Evolutionary conservation across 2,113 vertebrate genomes (phyloP), one percentile per base, ranked within the genome.

Genomic region (Acanthisitta chloris): DNA sequence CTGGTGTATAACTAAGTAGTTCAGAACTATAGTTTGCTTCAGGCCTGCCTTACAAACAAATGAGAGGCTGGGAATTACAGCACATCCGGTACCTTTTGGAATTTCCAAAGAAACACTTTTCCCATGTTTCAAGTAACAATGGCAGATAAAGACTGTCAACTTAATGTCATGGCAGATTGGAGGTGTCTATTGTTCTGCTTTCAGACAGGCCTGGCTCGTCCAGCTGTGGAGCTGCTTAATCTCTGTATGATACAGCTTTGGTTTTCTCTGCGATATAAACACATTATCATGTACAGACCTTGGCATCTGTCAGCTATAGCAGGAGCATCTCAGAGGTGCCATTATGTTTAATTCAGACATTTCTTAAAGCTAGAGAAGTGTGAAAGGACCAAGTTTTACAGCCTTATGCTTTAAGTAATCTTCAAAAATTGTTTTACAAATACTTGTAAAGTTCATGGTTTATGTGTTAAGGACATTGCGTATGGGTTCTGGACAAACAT

Each of bases 81-180:
- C 88, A 92, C 95, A 97, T 97, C 96, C 95, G 72, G 95, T 92
- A 97, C 96, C 97, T 98, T 94, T 94, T 96, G 89, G 95, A 98
- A 95, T 96, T 96, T 97, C 92, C 93, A 97, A 82, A 95, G 91
- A 94, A 94, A 92, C 93, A 94, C 96, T 92, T 89, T 98, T 93
- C 95, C 97, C 97, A 96, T 98, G 97, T 98, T 98, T 95, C 97
- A 96, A 97, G 95, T 96, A 96, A 98, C 98, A 98, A 98, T 97
- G 95, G 94, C 94, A 97, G 95, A 98, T 95, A 97, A 98, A 96
- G 91, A 90, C 97, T 98, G 98, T 98, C 98, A 97, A 94, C 46
- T 94, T 94, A 97, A 98, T 98, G 97, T 97, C 97, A 97, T 90
- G 95, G 96, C 48, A 36, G 34, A 90, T 90, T 94, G 94, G 93